phyloP scores from a whole-genome alignment of 2,888 invertebrate genomes.

The Eueremaeus valkanovi region DNA sequence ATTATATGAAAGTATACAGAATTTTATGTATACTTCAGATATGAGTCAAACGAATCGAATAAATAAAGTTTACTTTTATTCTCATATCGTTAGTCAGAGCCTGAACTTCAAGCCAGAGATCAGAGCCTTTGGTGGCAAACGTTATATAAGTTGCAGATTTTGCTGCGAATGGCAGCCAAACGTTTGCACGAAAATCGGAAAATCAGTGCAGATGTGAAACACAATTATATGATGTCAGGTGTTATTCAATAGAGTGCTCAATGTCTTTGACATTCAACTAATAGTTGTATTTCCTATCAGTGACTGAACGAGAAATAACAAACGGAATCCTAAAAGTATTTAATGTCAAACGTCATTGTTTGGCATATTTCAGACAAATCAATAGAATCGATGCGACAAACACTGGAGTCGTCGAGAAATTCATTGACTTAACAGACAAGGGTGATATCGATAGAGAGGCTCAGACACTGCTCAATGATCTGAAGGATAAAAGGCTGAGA shows the following conservation, averaged over 20 bases:
- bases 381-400: slow-evolving; percentile 96
- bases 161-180: slow-evolving; percentile 83
- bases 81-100: slow-evolving; percentile 66
- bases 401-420: slow-evolving; percentile 85
- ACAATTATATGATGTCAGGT: slow-evolving; percentile 99
- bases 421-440: slow-evolving; percentile 82
- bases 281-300: slow-evolving; percentile 52
- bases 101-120: slow-evolving; percentile 91
- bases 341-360: slow-evolving; percentile 89
- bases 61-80: slow-evolving; percentile 42
- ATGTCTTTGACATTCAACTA: slow-evolving; percentile 45
- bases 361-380: slow-evolving; percentile 87
- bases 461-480: slow-evolving; percentile 74
- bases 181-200: slow-evolving; percentile 77
- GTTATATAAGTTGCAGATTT: slow-evolving; percentile 86
- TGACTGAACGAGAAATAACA: slow-evolving; percentile 95
- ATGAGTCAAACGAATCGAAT: slow-evolving; percentile 28
- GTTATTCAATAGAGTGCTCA: slow-evolving; percentile 43
- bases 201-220: slow-evolving; percentile 86
- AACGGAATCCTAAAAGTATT: slow-evolving; percentile 88
- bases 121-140: slow-evolving; percentile 98
- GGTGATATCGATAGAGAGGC: slow-evolving; percentile 90
- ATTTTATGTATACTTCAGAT: background rate
- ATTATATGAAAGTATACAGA: too few species aligned
- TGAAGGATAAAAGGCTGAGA: slow-evolving; percentile 83